A percentile compares a stretch with the other conserved stretches of the same genome.
Conservation (phyloP, 2,888 invertebrate genomes). For the Cephus pulcher region DNA sequence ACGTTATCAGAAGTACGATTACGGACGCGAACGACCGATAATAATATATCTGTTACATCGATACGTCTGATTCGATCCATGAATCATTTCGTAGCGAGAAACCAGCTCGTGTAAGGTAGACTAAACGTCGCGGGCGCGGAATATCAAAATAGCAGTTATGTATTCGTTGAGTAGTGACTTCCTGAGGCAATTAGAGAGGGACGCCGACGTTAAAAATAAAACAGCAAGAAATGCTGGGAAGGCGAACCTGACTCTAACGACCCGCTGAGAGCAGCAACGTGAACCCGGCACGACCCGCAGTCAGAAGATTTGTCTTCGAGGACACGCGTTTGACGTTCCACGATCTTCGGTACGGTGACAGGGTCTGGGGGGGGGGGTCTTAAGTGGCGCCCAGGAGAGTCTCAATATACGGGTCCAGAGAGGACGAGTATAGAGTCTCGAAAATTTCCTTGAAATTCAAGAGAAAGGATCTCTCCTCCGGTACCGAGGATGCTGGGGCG, state of each 20-base stretch:
- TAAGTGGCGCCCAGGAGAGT: not conserved
- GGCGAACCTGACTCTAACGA: constrained; percentile 45
- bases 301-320: constrained; percentile 55
- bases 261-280: constrained; percentile 50
- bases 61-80: not conserved
- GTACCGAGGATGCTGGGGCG: not conserved
- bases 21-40: not conserved
- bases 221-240: constrained; percentile 27
- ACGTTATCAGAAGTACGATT: not conserved
- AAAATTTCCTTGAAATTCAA: not conserved
- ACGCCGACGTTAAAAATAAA: constrained; percentile 42
- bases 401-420: not conserved
- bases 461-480: not conserved
- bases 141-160: constrained; percentile 37
- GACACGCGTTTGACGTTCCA: constrained; percentile 56
- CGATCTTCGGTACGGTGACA: constrained; percentile 46
- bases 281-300: constrained; percentile 32
- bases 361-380: constrained; percentile 1
- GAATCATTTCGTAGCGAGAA: not conserved
- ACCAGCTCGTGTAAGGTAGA: not conserved
- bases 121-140: constrained; percentile 5
- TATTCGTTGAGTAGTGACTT: constrained; percentile 38
- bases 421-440: not conserved
- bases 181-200: constrained; percentile 36
- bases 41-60: not conserved